Conservation (phyloP, 2,888 invertebrate genomes). For the Himalopsyche kuldschensis region DNA sequence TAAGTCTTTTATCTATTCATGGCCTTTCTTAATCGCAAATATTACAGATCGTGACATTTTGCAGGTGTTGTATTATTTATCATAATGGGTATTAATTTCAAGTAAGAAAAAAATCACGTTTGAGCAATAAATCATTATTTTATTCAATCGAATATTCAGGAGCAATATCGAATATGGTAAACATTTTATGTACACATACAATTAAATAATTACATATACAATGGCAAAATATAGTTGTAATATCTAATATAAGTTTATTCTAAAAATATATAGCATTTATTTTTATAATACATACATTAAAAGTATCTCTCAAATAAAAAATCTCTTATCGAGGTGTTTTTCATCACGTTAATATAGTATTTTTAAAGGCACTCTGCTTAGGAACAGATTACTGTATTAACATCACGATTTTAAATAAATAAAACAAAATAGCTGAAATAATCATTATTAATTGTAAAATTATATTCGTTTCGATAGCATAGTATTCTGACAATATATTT, state of each 20-base stretch:
- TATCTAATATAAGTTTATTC: neutral
- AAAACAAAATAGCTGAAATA: no score
- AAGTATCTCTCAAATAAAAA: neutral
- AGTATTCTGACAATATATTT: no score
- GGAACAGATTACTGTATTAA: no score
- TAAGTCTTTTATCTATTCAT: no score
- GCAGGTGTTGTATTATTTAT: no score
- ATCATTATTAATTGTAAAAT: no score
- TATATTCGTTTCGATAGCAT: no score
- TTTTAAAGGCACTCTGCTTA: neutral
- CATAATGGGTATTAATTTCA: no score
- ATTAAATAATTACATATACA: neutral
- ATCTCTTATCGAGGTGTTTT: neutral
- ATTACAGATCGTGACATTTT: no score
- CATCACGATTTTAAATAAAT: no score
- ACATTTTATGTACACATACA: neutral
- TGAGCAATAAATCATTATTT: constrained; percentile 8
- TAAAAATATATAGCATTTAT: neutral
- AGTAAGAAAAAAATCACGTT: neutral
- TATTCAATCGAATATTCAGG: neutral
- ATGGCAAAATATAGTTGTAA: neutral
- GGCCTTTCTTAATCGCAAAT: no score
- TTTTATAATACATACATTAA: neutral
- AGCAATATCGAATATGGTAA: neutral
- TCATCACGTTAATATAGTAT: neutral